Percentiles rank a stretch among this genome's conserved stretches.
These are phyloP conservation scores for Sinodicranocentrus sp. DNA, from an alignment of 2,888 invertebrate species.

Conservation along the genomic window DNA sequence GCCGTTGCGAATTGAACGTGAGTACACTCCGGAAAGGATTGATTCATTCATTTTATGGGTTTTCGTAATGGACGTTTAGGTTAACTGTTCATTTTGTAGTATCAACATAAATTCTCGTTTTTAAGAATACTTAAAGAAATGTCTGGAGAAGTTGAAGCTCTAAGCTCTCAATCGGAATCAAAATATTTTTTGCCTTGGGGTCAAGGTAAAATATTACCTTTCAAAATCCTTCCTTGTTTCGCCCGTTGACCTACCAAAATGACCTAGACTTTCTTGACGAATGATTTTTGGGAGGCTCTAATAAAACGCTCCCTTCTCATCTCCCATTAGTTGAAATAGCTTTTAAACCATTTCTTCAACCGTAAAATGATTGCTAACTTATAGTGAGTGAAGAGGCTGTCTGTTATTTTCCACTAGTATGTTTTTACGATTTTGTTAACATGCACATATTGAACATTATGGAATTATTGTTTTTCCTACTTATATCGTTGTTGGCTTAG, in stretches of 20 bases:
- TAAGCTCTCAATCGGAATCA: no score
- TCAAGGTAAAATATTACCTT: neutral
- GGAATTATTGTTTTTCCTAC: neutral
- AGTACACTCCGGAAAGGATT: no score
- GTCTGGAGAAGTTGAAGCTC: no score
- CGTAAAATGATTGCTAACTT: neutral
- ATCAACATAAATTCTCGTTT: no score
- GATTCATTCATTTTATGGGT: no score
- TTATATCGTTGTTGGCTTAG: neutral
- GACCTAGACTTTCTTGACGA: conserved; percentile 48
- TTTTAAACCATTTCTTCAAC: conserved; percentile 11
- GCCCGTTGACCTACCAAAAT: conserved; percentile 56
- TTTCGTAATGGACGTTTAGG: no score
- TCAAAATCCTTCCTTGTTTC: conserved; percentile 40
- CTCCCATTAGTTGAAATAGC: neutral
- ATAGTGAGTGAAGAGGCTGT: neutral
- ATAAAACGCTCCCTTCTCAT: neutral
- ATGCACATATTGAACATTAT: neutral
- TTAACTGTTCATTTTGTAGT: no score
- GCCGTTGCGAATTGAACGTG: no score
- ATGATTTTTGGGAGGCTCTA: neutral
- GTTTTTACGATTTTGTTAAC: neutral
- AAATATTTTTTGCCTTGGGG: no score
- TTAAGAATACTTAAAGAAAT: no score
- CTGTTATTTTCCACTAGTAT: neutral